Evolutionary conservation across 2,113 vertebrate species (phyloP).

Genomic region (Taxidea taxus): DNA sequence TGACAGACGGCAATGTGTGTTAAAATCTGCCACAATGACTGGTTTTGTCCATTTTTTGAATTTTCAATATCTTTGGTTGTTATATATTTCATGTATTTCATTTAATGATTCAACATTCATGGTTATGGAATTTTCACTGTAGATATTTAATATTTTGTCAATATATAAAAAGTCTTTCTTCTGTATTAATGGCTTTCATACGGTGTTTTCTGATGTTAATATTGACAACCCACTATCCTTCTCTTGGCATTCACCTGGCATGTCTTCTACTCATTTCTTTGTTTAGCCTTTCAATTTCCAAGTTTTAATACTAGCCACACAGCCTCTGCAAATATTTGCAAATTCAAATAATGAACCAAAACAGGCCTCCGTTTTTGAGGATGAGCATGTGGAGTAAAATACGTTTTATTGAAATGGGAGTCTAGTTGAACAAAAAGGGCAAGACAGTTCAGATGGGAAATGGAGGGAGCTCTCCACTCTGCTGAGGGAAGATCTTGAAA

Average conservation of each 20-base stretch:
- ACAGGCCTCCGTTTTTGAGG: background rate
- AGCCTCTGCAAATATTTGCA: slow-evolving; percentile 24
- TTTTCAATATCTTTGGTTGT: background rate
- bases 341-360: background rate
- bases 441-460: too few relatives aligned
- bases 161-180: background rate
- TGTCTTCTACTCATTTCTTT: background rate
- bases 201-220: background rate
- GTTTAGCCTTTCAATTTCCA: background rate
- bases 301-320: background rate
- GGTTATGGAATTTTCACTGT: background rate
- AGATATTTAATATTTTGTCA: slow-evolving; percentile 1
- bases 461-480: background rate
- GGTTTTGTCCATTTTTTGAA: background rate
- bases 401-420: background rate
- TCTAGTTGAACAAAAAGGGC: background rate
- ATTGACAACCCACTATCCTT: background rate
- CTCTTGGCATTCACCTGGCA: background rate
- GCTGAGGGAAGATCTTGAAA: background rate
- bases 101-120: background rate
- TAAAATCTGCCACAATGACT: background rate
- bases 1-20: background rate
- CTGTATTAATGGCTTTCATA: background rate
- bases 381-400: background rate
- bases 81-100: background rate